A percentile compares a stretch with the other conserved stretches of the same genome.
These are phyloP conservation scores for Pristionchus maxplancki DNA, from an alignment of 2,888 invertebrate species.

Conservation along the genomic window DNA sequence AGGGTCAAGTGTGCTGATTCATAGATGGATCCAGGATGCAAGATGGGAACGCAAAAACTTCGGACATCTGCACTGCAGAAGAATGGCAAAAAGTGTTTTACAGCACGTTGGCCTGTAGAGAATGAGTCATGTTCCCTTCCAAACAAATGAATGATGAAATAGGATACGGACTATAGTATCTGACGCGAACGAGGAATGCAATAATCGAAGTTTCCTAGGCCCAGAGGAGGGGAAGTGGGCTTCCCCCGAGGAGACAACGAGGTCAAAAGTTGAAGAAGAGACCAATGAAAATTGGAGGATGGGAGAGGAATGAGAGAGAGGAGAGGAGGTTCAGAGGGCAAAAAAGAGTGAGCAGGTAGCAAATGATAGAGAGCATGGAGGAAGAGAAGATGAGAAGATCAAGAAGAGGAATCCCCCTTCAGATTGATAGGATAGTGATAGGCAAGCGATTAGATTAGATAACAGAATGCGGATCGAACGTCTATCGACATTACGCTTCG, in stretches of 20 bases:
- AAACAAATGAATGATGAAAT: too few species aligned
- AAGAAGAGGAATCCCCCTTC: background rate
- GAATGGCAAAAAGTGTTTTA: background rate
- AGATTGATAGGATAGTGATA: background rate
- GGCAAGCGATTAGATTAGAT: background rate
- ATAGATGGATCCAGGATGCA: background rate
- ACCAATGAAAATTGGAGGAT: background rate
- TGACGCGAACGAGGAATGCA: too few species aligned
- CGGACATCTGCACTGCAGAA: background rate
- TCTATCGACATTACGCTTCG: background rate
- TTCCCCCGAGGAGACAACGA: background rate
- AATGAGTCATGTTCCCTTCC: too few species aligned
- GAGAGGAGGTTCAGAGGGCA: background rate
- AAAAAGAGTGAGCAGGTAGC: background rate
- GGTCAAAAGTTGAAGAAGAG: background rate
- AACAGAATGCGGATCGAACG: background rate
- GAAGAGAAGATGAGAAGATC: conserved; percentile 13
- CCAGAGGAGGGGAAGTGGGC: too few species aligned
- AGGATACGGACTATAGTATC: too few species aligned
- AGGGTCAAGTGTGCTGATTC: background rate
- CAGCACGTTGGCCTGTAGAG: background rate
- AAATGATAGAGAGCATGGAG: background rate
- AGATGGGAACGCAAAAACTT: background rate
- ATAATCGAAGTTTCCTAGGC: too few species aligned
- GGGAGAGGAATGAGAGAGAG: background rate